These are phyloP conservation scores for Phalera bucephala DNA, from an alignment of 2,888 invertebrate species.

Conservation along the genomic window DNA sequence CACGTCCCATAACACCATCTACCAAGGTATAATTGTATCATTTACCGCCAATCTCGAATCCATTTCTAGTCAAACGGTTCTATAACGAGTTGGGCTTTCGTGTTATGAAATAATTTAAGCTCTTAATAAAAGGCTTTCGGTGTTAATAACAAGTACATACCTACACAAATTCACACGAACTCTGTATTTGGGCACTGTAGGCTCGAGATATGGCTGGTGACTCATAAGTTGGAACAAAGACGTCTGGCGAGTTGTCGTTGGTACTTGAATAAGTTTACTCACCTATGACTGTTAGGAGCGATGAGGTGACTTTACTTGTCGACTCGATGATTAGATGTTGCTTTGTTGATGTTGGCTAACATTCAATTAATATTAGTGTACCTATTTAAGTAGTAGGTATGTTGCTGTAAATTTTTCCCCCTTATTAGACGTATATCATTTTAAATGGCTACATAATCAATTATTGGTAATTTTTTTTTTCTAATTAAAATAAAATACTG, in stretches of 20 bases:
- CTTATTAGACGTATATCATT: too few species aligned
- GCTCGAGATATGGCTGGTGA: constrained; percentile 25
- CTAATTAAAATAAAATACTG: too few species aligned
- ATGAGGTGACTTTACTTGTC: too few species aligned
- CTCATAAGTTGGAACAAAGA: constrained; percentile 31
- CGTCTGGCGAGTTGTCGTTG: constrained; percentile 15
- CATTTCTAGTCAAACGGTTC: not conserved
- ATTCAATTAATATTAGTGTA: too few species aligned
- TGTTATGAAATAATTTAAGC: constrained; percentile 1
- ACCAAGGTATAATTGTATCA: not conserved
- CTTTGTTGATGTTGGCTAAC: too few species aligned
- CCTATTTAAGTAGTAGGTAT: too few species aligned
- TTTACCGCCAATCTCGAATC: not conserved
- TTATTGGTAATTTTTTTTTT: too few species aligned
- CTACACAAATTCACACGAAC: constrained; percentile 8
- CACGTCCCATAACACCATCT: not conserved
- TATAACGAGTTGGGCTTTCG: not conserved
- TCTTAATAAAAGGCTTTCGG: constrained; percentile 6
- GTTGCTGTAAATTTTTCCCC: too few species aligned
- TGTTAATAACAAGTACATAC: constrained; percentile 8
- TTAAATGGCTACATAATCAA: too few species aligned
- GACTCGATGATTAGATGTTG: too few species aligned
- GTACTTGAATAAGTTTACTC: not conserved
- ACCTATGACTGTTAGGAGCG: too few species aligned
- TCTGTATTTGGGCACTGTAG: constrained; percentile 19